Percentiles rank a stretch among this genome's conserved stretches.
phyloP scores from a whole-genome alignment of 2,888 invertebrate species.

The Ormyrus nitidulus region DNA sequence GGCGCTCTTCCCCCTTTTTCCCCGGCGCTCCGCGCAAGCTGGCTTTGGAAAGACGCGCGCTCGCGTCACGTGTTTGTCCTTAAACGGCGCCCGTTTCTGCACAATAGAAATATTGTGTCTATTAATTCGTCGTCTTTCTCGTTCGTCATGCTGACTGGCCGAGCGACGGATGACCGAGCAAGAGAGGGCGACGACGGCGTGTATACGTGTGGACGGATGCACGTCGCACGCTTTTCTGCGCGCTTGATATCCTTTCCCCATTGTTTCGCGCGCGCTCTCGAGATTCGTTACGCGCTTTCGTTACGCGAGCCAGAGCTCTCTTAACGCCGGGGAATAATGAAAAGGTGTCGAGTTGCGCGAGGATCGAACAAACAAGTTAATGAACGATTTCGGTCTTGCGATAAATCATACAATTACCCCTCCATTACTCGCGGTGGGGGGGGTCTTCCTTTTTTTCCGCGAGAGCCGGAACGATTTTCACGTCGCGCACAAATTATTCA shows the following conservation, averaged over 20 bases:
- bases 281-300: constrained; percentile 10
- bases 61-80: constrained; percentile 54
- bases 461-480: constrained; percentile 6
- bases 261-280: constrained; percentile 5
- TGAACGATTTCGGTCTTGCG: neutral
- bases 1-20: constrained; percentile 30
- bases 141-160: constrained; percentile 52
- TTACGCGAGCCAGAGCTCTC: neutral
- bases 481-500: constrained; percentile 15
- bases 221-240: constrained; percentile 37
- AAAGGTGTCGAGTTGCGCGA: constrained; percentile 16
- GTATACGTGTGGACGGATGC: neutral
- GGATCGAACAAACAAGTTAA: constrained; percentile 2
- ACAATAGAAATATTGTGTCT: constrained; percentile 42
- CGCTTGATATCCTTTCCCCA: neutral
- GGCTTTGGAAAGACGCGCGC: constrained; percentile 55
- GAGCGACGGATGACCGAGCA: neutral
- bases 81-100: constrained; percentile 44
- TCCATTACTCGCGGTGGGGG: too few relatives aligned
- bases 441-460: too few relatives aligned
- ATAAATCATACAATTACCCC: too few relatives aligned
- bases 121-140: constrained; percentile 52
- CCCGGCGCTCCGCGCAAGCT: neutral
- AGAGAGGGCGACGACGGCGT: neutral
- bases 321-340: constrained; percentile 21